A percentile compares a stretch with the other conserved stretches of the same genome.
Evolutionary conservation across 2,888 invertebrate species (phyloP).

Genomic region (Oligia latruncula): DNA sequence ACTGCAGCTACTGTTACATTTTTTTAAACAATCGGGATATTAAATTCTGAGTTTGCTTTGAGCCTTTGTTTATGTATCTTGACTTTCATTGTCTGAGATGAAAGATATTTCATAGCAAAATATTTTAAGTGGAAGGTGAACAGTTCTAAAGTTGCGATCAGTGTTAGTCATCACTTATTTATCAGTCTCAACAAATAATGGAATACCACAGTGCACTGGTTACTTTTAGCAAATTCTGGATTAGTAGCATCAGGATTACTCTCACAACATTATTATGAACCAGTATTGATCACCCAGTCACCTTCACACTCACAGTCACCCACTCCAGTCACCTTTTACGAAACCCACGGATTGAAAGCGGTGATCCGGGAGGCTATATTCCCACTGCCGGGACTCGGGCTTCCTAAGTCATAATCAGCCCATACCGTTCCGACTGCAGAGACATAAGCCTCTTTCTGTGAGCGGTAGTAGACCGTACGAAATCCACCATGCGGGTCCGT

Average conservation of each 20-base stretch:
- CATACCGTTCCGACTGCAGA: neutral
- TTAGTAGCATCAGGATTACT: neutral
- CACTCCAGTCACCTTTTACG: neutral
- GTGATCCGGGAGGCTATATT: neutral
- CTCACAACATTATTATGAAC: neutral
- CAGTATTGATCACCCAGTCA: neutral
- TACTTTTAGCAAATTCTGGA: neutral
- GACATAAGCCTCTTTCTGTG: neutral
- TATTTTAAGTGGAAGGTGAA: neutral
- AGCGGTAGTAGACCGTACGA: neutral
- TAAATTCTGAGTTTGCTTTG: slow-evolving; percentile 22
- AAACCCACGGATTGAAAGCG: neutral
- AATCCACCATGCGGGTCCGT: neutral
- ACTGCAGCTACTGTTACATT: slow-evolving; percentile 31
- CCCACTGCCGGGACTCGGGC: neutral
- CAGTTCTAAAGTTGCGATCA: neutral
- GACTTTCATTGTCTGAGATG: neutral
- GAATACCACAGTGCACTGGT: too few relatives aligned
- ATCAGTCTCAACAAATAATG: too few relatives aligned
- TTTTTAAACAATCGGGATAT: slow-evolving; percentile 46
- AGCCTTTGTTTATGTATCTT: slow-evolving; percentile 20
- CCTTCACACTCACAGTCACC: neutral
- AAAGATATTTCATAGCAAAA: neutral
- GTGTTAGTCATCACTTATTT: neutral
- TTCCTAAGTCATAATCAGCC: neutral